Base-by-base conservation (phyloP, 2,113 vertebrate species). In the Sander lucioperca region DNA sequence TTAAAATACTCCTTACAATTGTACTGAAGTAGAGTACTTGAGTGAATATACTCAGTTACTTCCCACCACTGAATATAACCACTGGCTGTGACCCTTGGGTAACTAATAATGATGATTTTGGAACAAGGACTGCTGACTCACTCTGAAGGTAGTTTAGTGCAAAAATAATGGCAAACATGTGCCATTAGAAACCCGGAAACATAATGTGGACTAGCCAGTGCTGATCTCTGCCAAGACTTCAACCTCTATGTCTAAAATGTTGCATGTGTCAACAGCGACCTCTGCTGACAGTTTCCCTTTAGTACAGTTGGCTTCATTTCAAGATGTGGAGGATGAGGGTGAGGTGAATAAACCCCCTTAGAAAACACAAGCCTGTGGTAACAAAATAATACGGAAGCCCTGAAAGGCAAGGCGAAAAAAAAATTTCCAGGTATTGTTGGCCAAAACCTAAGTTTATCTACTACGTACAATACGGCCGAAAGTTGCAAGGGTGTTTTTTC, bases 221-320 rank as follows among this genome's bases (percentile, higher is more conserved):
- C 2, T 61, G 45, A 54, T 1, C 57, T 61, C 27, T 25, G 62
- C 14, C 64, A 59, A 27, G n/a, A n/a, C 43, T 50, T 12, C 21
- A 9, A 43, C 33, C n/a, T 0, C 27, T 2, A 1, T 16, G 33
- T 68, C 13, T 27, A 1, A 79, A 80, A 12, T 33, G 4, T 58
- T 25, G 5, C 18, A 7, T 64, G 5, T 21, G 74, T 59, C 67
- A 53, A 83, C 58, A 74, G 84, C n/a, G 77, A 3, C 87, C 84
- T 80, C 90, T 91, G 69, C 78, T 83, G 92, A 13, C 21, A 5
- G 2, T 19, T 51, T 76, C 0, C 0, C 6, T 54, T 8, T 16
- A 63, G 3, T 39, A 64, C 84, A 82, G 6, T 6, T 63, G 2
- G 6, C 30, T 57, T 16, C 5, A 7, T 73, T 33, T 23, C 9